Conservation (phyloP, 2,797 vertebrate species). For the Sparidentex hasta region DNA sequence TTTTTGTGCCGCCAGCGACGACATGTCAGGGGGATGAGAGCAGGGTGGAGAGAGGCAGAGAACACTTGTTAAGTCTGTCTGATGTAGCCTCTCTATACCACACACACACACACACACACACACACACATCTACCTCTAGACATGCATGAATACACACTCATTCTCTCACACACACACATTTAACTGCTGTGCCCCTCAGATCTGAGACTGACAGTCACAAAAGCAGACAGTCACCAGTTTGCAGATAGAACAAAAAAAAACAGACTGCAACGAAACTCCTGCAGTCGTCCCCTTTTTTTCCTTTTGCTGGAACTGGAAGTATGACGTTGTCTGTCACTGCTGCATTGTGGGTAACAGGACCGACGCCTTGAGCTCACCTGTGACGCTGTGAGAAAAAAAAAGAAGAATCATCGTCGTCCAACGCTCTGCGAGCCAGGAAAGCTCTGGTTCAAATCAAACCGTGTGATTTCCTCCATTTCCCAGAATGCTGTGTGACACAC, state of each 20-base stretch:
- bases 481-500: conserved; percentile 29
- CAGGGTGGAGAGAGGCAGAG: conserved; percentile 67
- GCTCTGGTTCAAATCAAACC: not conserved
- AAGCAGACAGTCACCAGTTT: conserved; percentile 49
- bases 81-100: conserved; percentile 75
- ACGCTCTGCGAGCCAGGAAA: not conserved
- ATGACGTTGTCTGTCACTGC: conserved; percentile 1
- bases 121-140: conserved; percentile 35
- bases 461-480: conserved; percentile 36
- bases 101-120: conserved; percentile 56
- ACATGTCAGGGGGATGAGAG: conserved; percentile 83
- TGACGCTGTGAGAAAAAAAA: no score
- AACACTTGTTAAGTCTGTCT: conserved; percentile 85
- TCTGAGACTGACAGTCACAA: conserved; percentile 48
- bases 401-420: not conserved
- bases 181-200: conserved; percentile 28
- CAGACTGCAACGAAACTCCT: conserved; percentile 42
- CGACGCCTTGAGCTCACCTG: not conserved
- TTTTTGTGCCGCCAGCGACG: conserved; percentile 74
- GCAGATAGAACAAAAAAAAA: conserved; percentile 5
- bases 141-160: not conserved
- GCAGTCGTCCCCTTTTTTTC: not conserved
- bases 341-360: conserved; percentile 56
- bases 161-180: conserved; percentile 19
- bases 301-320: not conserved